Percentiles rank a stretch among this genome's conserved stretches.
These are phyloP conservation scores for Trididemnum miniatum DNA, from an alignment of 23 tunicate species.

Conservation along the genomic window DNA sequence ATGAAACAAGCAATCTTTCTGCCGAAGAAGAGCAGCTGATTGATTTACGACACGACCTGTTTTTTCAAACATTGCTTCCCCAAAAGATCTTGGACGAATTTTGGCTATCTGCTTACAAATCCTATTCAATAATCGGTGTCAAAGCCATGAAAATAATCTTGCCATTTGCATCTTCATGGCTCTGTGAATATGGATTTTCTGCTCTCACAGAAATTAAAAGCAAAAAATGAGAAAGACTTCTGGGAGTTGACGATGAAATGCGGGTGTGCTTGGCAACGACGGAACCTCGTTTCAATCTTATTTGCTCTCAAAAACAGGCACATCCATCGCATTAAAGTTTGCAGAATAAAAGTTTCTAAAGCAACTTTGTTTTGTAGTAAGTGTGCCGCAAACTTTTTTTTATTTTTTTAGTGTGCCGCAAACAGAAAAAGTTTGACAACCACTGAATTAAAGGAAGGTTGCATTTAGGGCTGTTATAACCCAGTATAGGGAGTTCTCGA, in stretches of 20 bases:
- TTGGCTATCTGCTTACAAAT: slow-evolving; percentile 50
- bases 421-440: too few relatives aligned
- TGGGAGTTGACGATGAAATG: slow-evolving; percentile 61
- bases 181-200: slow-evolving; percentile 56
- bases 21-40: slow-evolving; percentile 70
- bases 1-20: slow-evolving; percentile 57
- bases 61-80: slow-evolving; percentile 57
- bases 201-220: slow-evolving; percentile 55
- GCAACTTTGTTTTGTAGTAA: slow-evolving; percentile 22
- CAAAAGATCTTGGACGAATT: slow-evolving; percentile 48
- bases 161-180: slow-evolving; percentile 73
- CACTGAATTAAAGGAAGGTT: too few relatives aligned
- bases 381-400: slow-evolving; percentile 36
- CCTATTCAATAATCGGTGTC: slow-evolving; percentile 40
- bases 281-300: slow-evolving; percentile 50
- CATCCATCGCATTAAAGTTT: slow-evolving; percentile 40
- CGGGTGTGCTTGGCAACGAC: slow-evolving; percentile 53
- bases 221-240: slow-evolving; percentile 33
- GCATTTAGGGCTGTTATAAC: too few relatives aligned
- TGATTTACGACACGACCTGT: slow-evolving; percentile 59
- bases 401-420: slow-evolving; percentile 32
- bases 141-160: slow-evolving; percentile 51
- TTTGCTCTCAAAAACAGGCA: slow-evolving; percentile 40
- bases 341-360: slow-evolving; percentile 36
- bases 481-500: too few relatives aligned